A percentile compares a stretch with the other conserved stretches of the same genome.
Conservation (phyloP, 2,888 invertebrate species). For the Drosophila diplacantha region DNA sequence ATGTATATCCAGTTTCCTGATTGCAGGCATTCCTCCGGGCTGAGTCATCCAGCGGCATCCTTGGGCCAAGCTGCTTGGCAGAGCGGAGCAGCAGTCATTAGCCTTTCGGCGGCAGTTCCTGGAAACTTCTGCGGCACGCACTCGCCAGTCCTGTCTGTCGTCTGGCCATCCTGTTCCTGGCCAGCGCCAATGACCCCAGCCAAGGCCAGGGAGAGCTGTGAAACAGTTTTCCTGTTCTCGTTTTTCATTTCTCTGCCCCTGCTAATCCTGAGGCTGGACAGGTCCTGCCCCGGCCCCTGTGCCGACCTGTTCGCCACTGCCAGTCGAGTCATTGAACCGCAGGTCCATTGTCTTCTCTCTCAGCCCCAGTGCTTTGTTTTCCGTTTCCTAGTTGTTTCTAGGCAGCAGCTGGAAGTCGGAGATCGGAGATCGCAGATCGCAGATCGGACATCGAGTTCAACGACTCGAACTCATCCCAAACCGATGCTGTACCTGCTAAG, state of each 20-base stretch:
- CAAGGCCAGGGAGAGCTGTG: conserved; percentile 52
- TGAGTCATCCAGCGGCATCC: conserved; percentile 26
- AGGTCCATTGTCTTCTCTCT: conserved; percentile 15
- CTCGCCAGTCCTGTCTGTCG: neutral
- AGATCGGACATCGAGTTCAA: conserved; percentile 17
- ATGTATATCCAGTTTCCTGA: conserved; percentile 24
- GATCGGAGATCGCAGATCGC: neutral
- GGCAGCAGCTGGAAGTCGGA: conserved; percentile 18
- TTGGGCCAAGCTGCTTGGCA: conserved; percentile 4
- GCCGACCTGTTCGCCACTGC: conserved; percentile 11
- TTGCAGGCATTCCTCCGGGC: conserved; percentile 9
- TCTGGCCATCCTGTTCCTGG: conserved; percentile 1
- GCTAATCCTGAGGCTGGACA: conserved; percentile 50
- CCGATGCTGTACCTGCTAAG: conserved; percentile 12
- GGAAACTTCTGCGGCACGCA: conserved; percentile 46
- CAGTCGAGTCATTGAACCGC: conserved; percentile 59
- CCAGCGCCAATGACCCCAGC: conserved; percentile 57
- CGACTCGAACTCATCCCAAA: conserved; percentile 7
- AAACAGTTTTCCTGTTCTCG: conserved; percentile 63
- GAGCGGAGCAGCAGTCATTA: conserved; percentile 57
- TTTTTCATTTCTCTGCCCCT: conserved; percentile 50
- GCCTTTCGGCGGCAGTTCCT: conserved; percentile 63
- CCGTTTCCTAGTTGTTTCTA: conserved; percentile 37
- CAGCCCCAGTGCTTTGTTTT: conserved; percentile 43
- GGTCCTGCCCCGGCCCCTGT: conserved; percentile 39